phyloP scores from a whole-genome alignment of 2,888 invertebrate genomes.

The Pandemis corylana region DNA sequence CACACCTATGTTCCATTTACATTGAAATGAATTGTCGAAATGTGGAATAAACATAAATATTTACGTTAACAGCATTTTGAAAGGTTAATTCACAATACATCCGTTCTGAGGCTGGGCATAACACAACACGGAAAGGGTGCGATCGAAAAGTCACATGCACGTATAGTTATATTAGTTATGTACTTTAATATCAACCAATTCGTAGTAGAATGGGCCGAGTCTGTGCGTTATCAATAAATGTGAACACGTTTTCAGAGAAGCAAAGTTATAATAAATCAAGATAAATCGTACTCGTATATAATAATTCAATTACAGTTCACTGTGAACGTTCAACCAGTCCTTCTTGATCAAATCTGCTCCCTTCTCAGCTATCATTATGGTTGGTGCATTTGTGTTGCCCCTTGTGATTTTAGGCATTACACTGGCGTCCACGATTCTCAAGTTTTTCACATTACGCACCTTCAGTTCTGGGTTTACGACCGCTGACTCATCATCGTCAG shows the following conservation, averaged over 20 bases:
- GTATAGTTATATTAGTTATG: no score
- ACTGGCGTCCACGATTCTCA: slow-evolving; percentile 87
- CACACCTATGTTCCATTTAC: background rate
- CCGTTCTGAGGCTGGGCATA: no score
- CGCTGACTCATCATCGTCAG: slow-evolving; percentile 66
- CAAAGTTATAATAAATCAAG: background rate
- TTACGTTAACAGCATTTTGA: no score
- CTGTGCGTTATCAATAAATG: no score
- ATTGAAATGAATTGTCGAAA: background rate
- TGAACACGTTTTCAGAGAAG: background rate
- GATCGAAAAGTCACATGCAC: no score
- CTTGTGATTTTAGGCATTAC: slow-evolving; percentile 87
- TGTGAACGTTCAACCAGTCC: slow-evolving; percentile 72
- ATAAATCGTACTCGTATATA: no score
- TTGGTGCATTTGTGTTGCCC: slow-evolving; percentile 86
- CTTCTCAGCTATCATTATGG: slow-evolving; percentile 88
- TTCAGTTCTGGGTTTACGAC: slow-evolving; percentile 85
- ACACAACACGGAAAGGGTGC: no score
- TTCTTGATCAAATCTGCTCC: slow-evolving; percentile 87
- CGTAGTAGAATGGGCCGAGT: no score
- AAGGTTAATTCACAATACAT: no score
- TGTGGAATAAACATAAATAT: background rate
- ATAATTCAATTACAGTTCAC: slow-evolving; percentile 55
- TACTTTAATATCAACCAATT: no score
- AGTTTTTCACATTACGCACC: slow-evolving; percentile 78